phyloP scores from a whole-genome alignment of 2,888 invertebrate species.

The Cheilosia scutellata region DNA sequence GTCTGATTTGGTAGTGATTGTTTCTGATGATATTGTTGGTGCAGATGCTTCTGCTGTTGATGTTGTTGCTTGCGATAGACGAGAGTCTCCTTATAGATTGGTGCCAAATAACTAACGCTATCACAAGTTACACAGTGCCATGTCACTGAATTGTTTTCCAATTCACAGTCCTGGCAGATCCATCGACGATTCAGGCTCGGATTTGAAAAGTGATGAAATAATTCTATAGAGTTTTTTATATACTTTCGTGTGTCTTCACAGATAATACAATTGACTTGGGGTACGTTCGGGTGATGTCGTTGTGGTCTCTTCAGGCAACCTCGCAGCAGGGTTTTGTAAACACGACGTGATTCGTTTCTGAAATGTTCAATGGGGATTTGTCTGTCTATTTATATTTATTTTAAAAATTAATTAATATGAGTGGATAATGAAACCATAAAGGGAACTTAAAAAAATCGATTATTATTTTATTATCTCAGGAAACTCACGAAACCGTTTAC shows the following conservation, averaged over 20 bases:
- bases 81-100: constrained; percentile 84
- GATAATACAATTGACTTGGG: constrained; percentile 81
- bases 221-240: constrained; percentile 82
- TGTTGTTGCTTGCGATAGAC: constrained; percentile 77
- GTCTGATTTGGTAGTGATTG: constrained; percentile 48
- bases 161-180: constrained; percentile 83
- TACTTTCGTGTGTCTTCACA: constrained; percentile 83
- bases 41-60: constrained; percentile 73
- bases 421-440: too few species aligned
- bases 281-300: constrained; percentile 82
- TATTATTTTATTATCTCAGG: not conserved
- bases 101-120: constrained; percentile 84
- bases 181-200: constrained; percentile 84
- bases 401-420: not conserved
- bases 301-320: constrained; percentile 83
- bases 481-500: too few species aligned
- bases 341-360: constrained; percentile 83
- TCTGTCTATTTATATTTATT: constrained; percentile 39
- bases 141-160: constrained; percentile 84
- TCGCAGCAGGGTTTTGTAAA: constrained; percentile 83
- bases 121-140: constrained; percentile 84
- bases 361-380: constrained; percentile 74
- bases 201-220: constrained; percentile 84
- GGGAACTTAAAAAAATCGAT: not conserved
- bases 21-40: constrained; percentile 68